Conservation (phyloP, 1,140 invertebrate species). For the Drosophila tropicalis region DNA sequence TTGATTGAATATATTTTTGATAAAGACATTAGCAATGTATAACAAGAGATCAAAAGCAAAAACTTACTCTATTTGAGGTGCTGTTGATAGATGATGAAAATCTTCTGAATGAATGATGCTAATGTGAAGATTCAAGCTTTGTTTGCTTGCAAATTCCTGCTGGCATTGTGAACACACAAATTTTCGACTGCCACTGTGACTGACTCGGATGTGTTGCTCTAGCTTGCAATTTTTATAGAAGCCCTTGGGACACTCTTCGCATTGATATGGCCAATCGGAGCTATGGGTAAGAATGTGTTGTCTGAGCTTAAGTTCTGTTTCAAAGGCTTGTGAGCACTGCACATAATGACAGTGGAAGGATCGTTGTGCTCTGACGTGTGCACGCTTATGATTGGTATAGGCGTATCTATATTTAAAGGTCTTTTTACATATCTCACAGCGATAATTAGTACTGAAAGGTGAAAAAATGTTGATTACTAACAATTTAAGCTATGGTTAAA, state of each 20-base stretch:
- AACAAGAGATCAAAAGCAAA: no score
- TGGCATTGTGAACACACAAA: constrained; percentile 37
- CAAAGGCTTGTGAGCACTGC: no score
- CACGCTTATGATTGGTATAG: constrained; percentile 6
- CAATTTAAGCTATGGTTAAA: no score
- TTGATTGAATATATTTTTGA: neutral
- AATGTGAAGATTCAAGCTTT: constrained; percentile 32
- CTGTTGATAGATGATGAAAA: neutral
- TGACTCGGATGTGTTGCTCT: no score
- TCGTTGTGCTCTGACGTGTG: neutral
- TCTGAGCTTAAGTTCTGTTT: no score
- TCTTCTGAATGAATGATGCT: neutral
- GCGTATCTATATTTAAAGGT: constrained; percentile 29
- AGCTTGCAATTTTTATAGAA: no score
- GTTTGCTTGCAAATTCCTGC: constrained; percentile 24
- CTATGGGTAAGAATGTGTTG: no score
- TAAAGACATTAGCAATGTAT: neutral
- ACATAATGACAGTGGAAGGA: no score
- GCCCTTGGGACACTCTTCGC: no score
- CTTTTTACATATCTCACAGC: constrained; percentile 34
- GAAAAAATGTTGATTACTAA: no score
- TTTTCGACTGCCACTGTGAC: neutral
- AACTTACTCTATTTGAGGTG: neutral
- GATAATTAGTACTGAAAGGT: neutral
- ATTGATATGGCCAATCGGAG: no score